Base-by-base conservation (phyloP, 2,797 vertebrate genomes). In the Rachycentron canadum region DNA sequence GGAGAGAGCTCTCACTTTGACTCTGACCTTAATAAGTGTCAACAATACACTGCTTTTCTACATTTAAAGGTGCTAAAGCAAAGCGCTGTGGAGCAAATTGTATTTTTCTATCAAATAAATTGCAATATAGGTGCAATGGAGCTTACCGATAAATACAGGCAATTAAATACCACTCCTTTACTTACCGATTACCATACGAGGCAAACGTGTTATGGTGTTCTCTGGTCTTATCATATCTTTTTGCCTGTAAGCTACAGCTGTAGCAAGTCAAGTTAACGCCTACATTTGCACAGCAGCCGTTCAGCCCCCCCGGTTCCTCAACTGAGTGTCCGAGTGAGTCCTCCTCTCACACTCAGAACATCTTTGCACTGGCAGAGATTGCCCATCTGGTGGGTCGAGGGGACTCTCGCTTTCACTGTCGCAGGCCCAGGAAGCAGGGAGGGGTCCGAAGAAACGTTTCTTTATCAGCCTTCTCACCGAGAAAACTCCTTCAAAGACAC, bases 1-100 rank as follows among this genome's bases (percentile, higher is more conserved):
- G 5, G 0, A 2, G 60, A 38, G 82, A 85, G 40, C 3, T 65
- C 73, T 86, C 74, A 85, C 84, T 86, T 72, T 55, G 61, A 71
- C 34, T 81, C 69, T 50, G 55, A 69, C n/a, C 26, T 1, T 2
- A 60, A 64, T 4, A 1, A 16, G 21, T 17, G 11, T 47, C n/a
- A 21, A 38, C 13, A 7, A 26, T 13, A 6, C 2, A 21, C 6
- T 14, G 0, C 12, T 52, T 52, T 13, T 52, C 12, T 1, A 52
- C 12, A 25, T 2, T 13, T 1, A 13, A 4, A 23, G 5, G 0
- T 11, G 12, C 11, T 8, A 52, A 34, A 30, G 21, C 10, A 25
- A 56, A 49, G 9, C 16, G 32, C 16, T 21, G 4, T 0, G 14
- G 19, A 26, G 17, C 19, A 36, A 38, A 17, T 17, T 16, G 3